Evolutionary conservation across 2,113 vertebrate species (phyloP).

Genomic region (Pomatostomus ruficeps): DNA sequence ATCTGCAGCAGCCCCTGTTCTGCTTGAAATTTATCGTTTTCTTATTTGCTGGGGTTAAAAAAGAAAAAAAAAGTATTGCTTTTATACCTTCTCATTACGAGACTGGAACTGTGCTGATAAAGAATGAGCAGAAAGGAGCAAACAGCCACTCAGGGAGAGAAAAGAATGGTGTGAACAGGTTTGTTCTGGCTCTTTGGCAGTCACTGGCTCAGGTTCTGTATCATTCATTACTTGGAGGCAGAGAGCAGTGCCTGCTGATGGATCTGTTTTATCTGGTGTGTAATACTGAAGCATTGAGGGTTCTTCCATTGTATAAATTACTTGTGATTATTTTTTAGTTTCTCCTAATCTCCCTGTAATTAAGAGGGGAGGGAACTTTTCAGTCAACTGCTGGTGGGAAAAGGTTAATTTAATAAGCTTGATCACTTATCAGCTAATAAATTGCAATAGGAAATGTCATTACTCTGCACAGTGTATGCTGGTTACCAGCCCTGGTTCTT

Average conservation of each 20-base stretch:
- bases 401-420: neutral
- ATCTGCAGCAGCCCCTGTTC: neutral
- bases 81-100: neutral
- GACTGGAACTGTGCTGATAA: neutral
- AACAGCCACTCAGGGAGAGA: neutral
- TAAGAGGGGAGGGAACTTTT: neutral
- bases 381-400: neutral
- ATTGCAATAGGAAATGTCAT: neutral
- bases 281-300: neutral
- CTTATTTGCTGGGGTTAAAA: neutral
- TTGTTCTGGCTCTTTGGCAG: neutral
- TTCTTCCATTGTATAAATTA: neutral
- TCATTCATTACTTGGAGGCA: rapidly evolving
- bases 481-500: neutral
- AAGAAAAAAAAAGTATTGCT: neutral
- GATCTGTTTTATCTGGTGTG: neutral
- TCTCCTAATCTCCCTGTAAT: neutral
- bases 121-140: neutral
- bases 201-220: neutral
- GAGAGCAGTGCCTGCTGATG: neutral
- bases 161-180: neutral
- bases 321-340: neutral
- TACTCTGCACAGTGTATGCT: neutral
- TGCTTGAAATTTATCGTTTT: neutral
- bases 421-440: neutral